Conservation (phyloP, 2,888 invertebrate genomes). For the Dicycla oo region DNA sequence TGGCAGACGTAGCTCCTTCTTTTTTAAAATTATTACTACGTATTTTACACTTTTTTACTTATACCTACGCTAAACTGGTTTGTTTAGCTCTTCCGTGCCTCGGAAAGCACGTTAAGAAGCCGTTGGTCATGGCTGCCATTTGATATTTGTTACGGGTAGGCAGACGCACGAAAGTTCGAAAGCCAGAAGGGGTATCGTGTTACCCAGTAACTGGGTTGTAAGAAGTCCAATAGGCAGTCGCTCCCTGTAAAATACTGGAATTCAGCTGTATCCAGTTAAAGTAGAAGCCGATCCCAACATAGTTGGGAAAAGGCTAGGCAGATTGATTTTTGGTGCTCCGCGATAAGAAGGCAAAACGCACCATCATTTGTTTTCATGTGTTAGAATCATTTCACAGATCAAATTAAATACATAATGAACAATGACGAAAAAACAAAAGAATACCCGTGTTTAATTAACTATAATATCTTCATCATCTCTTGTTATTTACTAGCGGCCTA, state of each 20-base stretch:
- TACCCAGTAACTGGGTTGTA: neutral
- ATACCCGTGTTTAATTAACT: slow-evolving; percentile 30
- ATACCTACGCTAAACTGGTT: too few relatives aligned
- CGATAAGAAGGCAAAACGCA: neutral
- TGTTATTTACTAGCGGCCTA: slow-evolving; percentile 1
- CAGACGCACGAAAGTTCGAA: neutral
- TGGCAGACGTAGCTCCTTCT: too few relatives aligned
- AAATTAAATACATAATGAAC: slow-evolving; percentile 8
- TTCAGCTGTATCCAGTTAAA: neutral
- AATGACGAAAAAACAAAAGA: slow-evolving; percentile 17
- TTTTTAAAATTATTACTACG: too few relatives aligned
- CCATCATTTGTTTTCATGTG: neutral
- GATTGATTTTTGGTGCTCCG: neutral
- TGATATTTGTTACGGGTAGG: neutral
- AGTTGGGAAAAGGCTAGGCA: neutral
- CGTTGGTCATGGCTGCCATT: neutral
- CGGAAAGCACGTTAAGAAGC: too few relatives aligned
- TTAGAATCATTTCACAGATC: neutral
- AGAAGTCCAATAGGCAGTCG: neutral
- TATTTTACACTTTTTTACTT: too few relatives aligned
- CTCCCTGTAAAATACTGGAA: neutral
- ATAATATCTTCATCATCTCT: slow-evolving; percentile 33
- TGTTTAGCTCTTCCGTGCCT: too few relatives aligned
- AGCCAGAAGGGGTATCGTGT: neutral
- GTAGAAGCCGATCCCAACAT: neutral